phyloP scores from a whole-genome alignment of 2,888 invertebrate species.

The Scaptomyza flava region DNA sequence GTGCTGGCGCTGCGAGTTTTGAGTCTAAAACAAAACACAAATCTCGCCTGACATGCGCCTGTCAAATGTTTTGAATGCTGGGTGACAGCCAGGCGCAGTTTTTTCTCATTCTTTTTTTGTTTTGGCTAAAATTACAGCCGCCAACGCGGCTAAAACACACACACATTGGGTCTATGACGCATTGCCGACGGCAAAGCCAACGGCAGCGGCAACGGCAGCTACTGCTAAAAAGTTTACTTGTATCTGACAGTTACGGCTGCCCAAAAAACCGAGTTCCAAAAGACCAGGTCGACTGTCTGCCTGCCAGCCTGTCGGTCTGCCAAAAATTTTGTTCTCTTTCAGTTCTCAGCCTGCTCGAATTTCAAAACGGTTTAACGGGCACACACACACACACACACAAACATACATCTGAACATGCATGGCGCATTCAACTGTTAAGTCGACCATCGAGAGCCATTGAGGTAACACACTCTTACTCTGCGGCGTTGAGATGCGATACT shows the following conservation, averaged over 20 bases:
- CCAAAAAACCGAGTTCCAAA: constrained; percentile 9
- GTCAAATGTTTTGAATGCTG: constrained; percentile 63
- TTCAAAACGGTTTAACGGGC: constrained; percentile 58
- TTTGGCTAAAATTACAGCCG: constrained; percentile 71
- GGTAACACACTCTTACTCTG: constrained; percentile 27
- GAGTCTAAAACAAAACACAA: constrained; percentile 38
- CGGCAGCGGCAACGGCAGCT: constrained; percentile 43
- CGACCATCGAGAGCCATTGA: constrained; percentile 32
- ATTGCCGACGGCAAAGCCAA: constrained; percentile 58
- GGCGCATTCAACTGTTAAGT: constrained; percentile 67
- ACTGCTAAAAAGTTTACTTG: constrained; percentile 51
- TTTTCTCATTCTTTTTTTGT: constrained; percentile 16
- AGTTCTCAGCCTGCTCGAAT: constrained; percentile 63
- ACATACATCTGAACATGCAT: not conserved
- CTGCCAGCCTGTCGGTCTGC: constrained; percentile 14
- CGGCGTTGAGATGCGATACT: constrained; percentile 63
- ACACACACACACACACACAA: not conserved
- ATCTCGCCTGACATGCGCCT: constrained; percentile 65
- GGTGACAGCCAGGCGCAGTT: constrained; percentile 50
- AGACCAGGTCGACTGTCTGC: constrained; percentile 5
- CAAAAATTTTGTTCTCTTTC: constrained; percentile 16
- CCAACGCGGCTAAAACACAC: constrained; percentile 27
- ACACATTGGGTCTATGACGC: constrained; percentile 57
- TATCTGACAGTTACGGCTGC: constrained; percentile 43
- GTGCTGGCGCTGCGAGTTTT: not conserved